Evolutionary conservation across 64 coral and sea anemone species (phyloP), one percentile per base, ranked within the genome.

Genomic region (Cladopsammia gracilis): DNA sequence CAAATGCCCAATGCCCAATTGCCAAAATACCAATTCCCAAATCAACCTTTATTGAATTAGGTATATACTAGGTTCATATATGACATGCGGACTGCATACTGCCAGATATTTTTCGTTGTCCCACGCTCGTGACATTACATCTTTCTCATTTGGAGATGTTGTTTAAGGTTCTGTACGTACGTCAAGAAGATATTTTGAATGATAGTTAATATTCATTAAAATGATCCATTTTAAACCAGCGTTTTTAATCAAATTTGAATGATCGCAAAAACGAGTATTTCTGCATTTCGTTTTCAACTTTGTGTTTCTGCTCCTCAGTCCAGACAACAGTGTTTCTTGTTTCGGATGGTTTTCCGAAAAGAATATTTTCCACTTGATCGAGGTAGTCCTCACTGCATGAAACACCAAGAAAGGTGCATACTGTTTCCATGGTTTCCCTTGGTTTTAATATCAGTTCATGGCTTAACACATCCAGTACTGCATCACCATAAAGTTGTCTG

Each of bases 261-360:
- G 7, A 67, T 25, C 75, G 60, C 60, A 93, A 58, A 48, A 77
- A 86, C 4, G 91, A 67, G 61, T 77, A 93, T 14, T 85, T 71
- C 25, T 78, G 85, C 82, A 93, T 86, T 34, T 73, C 53, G 7
- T 54, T 53, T 6, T 77, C 48, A 20, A 87, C 57, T 58, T 71
- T 76, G 25, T 75, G 16, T 76, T 77, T 87, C 25, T 87, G 91
- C 51, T 86, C 64, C 18, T 86, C 46, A 20, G 82, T 77, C 91
- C 91, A 93, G 10, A 78, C 91, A 3, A 93, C 82, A 12, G 74
- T 58, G 18, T 62, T 77, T 64, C 91, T 87, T 75, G 91, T 93
- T 19, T 16, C 12, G 3, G 91, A 93, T 1, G 91, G 91, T 45
- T 70, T 85, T 3, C 57, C 64, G 18, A 23, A 93, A n/a, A 93